Conservation (phyloP, 2,888 invertebrate genomes). For the Pharmacophagus antenor region DNA sequence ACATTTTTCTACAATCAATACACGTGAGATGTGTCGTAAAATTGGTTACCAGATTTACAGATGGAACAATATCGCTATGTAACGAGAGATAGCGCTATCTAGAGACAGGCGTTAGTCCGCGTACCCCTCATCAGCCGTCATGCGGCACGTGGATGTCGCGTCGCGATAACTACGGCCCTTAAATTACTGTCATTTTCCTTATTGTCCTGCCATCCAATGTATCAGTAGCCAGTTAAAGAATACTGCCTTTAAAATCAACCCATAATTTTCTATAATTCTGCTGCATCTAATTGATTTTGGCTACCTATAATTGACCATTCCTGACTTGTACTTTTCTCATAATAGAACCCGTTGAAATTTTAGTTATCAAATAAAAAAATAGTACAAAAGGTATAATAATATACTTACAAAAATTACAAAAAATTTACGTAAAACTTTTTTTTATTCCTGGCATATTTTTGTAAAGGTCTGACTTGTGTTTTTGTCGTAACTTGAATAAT, state of each 20-base stretch:
- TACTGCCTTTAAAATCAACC: not conserved
- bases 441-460: too few species aligned
- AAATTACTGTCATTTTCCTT: conserved; percentile 33
- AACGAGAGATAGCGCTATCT: conserved; percentile 16
- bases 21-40: not conserved
- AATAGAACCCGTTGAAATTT: too few species aligned
- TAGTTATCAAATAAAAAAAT: too few species aligned
- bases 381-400: too few species aligned
- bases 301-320: not conserved
- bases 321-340: not conserved
- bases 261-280: not conserved
- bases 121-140: conserved; percentile 54
- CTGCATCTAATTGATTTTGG: not conserved
- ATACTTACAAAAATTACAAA: too few species aligned
- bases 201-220: conserved; percentile 26
- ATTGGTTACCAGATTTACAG: not conserved
- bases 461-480: too few species aligned
- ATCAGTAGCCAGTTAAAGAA: not conserved
- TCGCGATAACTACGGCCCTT: conserved; percentile 46
- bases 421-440: too few species aligned
- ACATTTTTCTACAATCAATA: not conserved
- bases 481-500: too few species aligned
- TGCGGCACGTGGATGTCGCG: conserved; percentile 52
- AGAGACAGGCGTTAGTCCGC: conserved; percentile 3
- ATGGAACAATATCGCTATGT: conserved; percentile 8